Conservation (phyloP, 2,113 vertebrate species). For the Lagopus muta region DNA sequence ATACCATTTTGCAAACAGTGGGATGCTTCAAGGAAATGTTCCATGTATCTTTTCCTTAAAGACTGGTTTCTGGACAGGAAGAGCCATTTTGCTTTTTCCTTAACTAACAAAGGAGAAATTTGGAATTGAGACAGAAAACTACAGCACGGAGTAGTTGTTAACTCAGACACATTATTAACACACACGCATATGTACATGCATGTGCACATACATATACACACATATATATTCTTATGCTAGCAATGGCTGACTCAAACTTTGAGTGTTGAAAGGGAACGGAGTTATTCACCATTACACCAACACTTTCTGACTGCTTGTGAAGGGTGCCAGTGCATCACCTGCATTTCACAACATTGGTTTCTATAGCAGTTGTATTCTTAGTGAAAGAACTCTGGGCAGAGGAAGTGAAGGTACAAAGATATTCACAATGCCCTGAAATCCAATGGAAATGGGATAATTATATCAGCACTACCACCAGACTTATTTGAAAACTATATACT, state of each 20-base stretch:
- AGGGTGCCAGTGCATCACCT: not conserved
- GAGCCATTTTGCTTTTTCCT: slow-evolving; percentile 75
- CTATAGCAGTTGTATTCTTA: not conserved
- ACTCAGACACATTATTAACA: not conserved
- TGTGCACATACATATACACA: too few relatives aligned
- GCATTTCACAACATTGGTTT: not conserved
- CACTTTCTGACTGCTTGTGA: not conserved
- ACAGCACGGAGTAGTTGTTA: not conserved
- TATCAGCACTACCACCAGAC: not conserved
- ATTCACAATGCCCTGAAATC: not conserved
- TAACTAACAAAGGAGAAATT: slow-evolving; percentile 42
- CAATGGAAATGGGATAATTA: not conserved
- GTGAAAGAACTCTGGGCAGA: not conserved
- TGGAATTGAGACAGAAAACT: not conserved
- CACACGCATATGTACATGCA: too few relatives aligned
- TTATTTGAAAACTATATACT: not conserved
- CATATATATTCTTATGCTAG: not conserved
- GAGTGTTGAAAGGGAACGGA: not conserved
- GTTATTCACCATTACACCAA: not conserved
- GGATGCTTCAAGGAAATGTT: slow-evolving; percentile 67
- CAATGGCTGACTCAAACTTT: not conserved
- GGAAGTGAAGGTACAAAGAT: not conserved
- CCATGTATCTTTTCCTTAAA: slow-evolving; percentile 73
- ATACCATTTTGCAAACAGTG: slow-evolving; percentile 66
- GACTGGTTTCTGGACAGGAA: slow-evolving; percentile 81